Evolutionary conservation across 1,140 invertebrate species (phyloP).

Genomic region (Odontomachus brunneus): DNA sequence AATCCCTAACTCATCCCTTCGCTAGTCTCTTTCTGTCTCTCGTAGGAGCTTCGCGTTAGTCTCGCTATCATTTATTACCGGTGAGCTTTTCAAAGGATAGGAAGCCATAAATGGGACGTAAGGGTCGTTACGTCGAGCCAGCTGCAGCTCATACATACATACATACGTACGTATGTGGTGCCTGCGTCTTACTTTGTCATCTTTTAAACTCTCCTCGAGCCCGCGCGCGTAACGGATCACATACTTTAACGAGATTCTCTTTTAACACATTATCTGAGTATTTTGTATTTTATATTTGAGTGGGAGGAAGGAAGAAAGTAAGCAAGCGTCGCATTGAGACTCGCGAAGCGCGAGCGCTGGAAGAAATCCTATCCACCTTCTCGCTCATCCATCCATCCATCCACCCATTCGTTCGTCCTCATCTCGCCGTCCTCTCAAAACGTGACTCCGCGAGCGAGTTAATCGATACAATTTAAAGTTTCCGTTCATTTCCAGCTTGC

Average conservation of each 20-base stretch:
- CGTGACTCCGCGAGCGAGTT: not conserved
- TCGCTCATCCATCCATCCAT: too few species aligned
- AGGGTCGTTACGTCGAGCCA: slow-evolving; percentile 62
- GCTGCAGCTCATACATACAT: slow-evolving; percentile 41
- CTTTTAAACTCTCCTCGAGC: slow-evolving; percentile 54
- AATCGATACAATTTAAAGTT: slow-evolving; percentile 40
- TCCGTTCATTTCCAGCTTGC: slow-evolving; percentile 18
- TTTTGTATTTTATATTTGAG: slow-evolving; percentile 37
- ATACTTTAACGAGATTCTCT: slow-evolving; percentile 57
- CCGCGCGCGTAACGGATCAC: slow-evolving; percentile 57
- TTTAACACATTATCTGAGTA: slow-evolving; percentile 53
- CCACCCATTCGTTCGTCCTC: not conserved
- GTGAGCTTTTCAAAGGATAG: slow-evolving; percentile 52
- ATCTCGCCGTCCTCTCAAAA: not conserved
- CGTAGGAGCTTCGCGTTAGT: slow-evolving; percentile 12
- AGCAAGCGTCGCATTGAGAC: not conserved
- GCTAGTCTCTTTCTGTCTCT: not conserved
- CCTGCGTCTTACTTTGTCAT: slow-evolving; percentile 66
- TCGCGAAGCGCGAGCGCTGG: not conserved
- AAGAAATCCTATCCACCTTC: not conserved
- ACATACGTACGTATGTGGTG: slow-evolving; percentile 14
- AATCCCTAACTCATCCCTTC: not conserved
- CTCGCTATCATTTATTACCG: slow-evolving; percentile 64
- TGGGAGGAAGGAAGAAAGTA: not conserved
- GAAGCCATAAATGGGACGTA: slow-evolving; percentile 57